Evolutionary conservation across 2,797 vertebrate species (phyloP).

Genomic region (Bovichtus diacanthus): DNA sequence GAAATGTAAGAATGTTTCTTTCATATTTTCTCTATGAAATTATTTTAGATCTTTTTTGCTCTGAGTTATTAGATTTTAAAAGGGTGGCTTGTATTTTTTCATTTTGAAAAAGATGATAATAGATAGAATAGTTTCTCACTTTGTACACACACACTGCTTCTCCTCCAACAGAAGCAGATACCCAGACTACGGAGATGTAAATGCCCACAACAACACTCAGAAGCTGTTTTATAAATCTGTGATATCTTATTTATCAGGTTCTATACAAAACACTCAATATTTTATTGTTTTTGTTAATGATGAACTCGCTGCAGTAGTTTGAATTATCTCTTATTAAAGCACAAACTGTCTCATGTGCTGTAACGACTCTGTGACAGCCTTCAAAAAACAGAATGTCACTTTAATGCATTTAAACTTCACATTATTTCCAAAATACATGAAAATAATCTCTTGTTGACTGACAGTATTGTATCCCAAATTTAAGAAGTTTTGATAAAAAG

Average conservation of each 20-base stretch:
- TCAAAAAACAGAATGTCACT: not conserved
- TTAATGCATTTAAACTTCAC: not conserved
- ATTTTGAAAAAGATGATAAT: not conserved
- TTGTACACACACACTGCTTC: not conserved
- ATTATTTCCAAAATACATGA: not conserved
- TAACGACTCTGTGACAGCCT: not conserved
- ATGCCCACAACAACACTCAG: not conserved
- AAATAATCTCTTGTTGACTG: not conserved
- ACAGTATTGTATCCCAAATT: not conserved
- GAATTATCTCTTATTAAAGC: not conserved
- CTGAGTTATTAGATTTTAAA: slow-evolving; percentile 1
- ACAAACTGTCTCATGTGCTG: not conserved
- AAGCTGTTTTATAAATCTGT: slow-evolving; percentile 8
- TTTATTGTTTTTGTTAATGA: not conserved
- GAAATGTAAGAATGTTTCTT: not conserved
- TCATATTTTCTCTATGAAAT: not conserved
- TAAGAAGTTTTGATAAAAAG: not conserved
- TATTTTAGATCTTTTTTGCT: not conserved
- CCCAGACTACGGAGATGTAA: not conserved
- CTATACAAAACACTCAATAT: not conserved
- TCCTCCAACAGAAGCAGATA: slow-evolving; percentile 1
- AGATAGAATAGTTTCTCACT: slow-evolving; percentile 2
- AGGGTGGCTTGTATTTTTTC: not conserved
- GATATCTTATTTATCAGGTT: not conserved
- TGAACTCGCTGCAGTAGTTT: not conserved